These are phyloP conservation scores for Penaeus japonicus DNA, from an alignment of 1,140 invertebrate species.

Conservation along the genomic window DNA sequence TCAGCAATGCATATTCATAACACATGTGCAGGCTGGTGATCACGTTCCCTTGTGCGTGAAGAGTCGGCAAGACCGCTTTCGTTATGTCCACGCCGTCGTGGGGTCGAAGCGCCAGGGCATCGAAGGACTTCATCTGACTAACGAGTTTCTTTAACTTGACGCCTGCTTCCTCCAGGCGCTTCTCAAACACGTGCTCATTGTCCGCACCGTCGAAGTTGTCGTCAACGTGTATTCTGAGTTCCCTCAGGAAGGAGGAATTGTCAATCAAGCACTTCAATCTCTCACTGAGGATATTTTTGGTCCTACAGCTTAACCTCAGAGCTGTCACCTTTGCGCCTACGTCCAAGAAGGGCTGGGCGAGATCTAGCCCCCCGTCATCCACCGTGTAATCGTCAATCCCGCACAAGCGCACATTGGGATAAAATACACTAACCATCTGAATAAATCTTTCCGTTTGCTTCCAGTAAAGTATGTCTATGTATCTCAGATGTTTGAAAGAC, in stretches of 20 bases:
- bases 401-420: constrained; percentile 26
- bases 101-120: neutral
- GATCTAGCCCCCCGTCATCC: neutral
- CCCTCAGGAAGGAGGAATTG: neutral
- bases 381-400: neutral
- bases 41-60: constrained; percentile 9
- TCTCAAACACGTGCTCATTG: neutral
- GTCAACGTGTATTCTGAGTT: constrained; percentile 6
- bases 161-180: neutral
- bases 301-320: neutral
- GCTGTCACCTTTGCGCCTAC: neutral
- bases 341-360: constrained; percentile 25
- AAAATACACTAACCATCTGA: constrained; percentile 37
- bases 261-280: neutral
- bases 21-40: constrained; percentile 36
- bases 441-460: constrained; percentile 41
- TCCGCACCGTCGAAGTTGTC: constrained; percentile 13
- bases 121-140: constrained; percentile 20
- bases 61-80: neutral
- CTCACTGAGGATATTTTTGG: neutral
- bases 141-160: constrained; percentile 25
- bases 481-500: constrained; percentile 23
- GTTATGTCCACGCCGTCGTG: neutral
- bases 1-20: constrained; percentile 8
- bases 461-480: constrained; percentile 45